These are phyloP conservation scores for Procambarus virginalis DNA, from an alignment of 1,140 invertebrate species.

Conservation along the genomic window DNA sequence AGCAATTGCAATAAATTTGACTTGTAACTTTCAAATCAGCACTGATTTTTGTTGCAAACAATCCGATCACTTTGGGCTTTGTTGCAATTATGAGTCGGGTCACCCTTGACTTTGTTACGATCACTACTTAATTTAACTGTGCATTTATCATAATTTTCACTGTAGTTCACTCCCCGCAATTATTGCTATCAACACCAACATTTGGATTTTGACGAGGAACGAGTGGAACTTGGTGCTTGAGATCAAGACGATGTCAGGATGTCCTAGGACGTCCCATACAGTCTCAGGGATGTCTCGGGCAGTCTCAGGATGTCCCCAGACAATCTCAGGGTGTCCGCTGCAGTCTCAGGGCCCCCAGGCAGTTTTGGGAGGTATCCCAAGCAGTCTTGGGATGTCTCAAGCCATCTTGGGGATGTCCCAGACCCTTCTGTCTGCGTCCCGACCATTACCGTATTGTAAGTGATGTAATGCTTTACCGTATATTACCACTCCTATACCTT, in stretches of 20 bases:
- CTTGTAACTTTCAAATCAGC: background rate
- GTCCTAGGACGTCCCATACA: no score
- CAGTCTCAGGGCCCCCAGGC: background rate
- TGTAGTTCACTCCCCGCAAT: no score
- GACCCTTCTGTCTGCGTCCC: no score
- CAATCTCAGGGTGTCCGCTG: no score
- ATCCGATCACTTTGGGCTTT: background rate
- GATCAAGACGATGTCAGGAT: background rate
- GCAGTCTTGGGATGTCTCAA: no score
- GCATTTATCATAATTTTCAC: no score
- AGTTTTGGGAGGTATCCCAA: background rate
- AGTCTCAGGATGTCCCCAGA: no score
- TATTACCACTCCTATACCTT: background rate
- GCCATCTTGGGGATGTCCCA: no score
- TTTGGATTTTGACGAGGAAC: slow-evolving; percentile 3
- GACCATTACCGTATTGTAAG: no score
- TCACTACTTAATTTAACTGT: background rate
- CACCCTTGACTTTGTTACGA: background rate
- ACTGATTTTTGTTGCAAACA: background rate
- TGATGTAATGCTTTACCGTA: no score
- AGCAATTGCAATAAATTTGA: background rate
- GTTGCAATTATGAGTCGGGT: background rate
- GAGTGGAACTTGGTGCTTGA: slow-evolving; percentile 5
- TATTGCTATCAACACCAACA: background rate
- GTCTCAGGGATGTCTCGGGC: no score